Evolutionary conservation across 2,888 invertebrate species (phyloP).

Genomic region (Ochropleura leucogaster): DNA sequence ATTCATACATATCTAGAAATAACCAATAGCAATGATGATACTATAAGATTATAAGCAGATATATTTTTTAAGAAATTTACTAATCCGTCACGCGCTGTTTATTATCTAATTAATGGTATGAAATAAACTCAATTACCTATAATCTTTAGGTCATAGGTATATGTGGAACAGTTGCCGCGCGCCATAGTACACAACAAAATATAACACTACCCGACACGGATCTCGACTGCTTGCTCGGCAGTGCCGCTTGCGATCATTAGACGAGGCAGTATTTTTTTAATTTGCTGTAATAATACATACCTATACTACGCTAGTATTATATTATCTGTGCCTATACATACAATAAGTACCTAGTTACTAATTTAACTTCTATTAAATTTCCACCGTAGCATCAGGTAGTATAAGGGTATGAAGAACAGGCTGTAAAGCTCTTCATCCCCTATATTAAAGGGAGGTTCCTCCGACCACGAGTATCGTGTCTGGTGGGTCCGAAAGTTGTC

Average conservation of each 20-base stretch:
- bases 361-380: background rate
- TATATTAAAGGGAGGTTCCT: too few species aligned
- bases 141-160: too few species aligned
- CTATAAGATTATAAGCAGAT: background rate
- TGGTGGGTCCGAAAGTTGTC: too few species aligned
- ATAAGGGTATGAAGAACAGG: too few species aligned
- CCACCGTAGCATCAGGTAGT: background rate
- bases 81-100: constrained; percentile 11
- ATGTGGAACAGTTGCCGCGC: too few species aligned
- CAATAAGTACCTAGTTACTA: background rate
- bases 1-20: too few species aligned
- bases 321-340: too few species aligned
- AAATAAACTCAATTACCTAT: too few species aligned
- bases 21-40: background rate
- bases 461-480: too few species aligned
- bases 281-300: background rate
- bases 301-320: too few species aligned
- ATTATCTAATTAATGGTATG: background rate
- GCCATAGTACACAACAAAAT: too few species aligned
- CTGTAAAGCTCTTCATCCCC: too few species aligned
- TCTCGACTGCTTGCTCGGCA: background rate
- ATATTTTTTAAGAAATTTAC: background rate
- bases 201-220: background rate
- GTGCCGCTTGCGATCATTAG: background rate
- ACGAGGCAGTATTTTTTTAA: background rate